phyloP scores from a whole-genome alignment of 2,888 invertebrate genomes.

The Rhingia campestris region DNA sequence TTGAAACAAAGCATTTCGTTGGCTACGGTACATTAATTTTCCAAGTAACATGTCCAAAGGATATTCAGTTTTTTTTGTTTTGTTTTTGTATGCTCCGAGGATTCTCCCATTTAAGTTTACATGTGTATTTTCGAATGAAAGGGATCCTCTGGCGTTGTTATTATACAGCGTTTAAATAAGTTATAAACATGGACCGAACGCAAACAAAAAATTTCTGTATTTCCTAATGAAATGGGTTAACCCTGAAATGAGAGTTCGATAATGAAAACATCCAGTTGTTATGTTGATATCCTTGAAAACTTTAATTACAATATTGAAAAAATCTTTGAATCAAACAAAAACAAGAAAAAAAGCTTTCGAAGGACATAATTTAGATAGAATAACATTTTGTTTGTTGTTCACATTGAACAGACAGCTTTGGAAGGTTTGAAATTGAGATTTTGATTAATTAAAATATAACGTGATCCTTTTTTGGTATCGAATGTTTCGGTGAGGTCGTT shows the following conservation, averaged over 20 bases:
- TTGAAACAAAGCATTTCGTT: constrained; percentile 56
- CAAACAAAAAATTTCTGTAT: constrained; percentile 8
- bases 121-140: neutral
- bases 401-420: too few species aligned
- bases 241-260: constrained; percentile 17
- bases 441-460: too few species aligned
- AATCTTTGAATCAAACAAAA: neutral
- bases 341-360: too few species aligned
- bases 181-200: constrained; percentile 34
- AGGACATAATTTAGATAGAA: too few species aligned
- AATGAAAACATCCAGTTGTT: constrained; percentile 12
- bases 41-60: constrained; percentile 48
- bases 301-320: neutral
- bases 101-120: constrained; percentile 2
- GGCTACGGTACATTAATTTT: constrained; percentile 64
- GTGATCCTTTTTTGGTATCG: too few species aligned
- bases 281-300: constrained; percentile 11
- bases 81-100: constrained; percentile 1
- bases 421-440: too few species aligned
- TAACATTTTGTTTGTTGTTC: too few species aligned
- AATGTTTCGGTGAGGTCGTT: too few species aligned
- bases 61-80: constrained; percentile 5
- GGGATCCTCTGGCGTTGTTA: constrained; percentile 28
- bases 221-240: constrained; percentile 24
- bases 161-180: constrained; percentile 45